Evolutionary conservation across 1,140 invertebrate genomes (phyloP).

Genomic region (Drosophila nasuta): DNA sequence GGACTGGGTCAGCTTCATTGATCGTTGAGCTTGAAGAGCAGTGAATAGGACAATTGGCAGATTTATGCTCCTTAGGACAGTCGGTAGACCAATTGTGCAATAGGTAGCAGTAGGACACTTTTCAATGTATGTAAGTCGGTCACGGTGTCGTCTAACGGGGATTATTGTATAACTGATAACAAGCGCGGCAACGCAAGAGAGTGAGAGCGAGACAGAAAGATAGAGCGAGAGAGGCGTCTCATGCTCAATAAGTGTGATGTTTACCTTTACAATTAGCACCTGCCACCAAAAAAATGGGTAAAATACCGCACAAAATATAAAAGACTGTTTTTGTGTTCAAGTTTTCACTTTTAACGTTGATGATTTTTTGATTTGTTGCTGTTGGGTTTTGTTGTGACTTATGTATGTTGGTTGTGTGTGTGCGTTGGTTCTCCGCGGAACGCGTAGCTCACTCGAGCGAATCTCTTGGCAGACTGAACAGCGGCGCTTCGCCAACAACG

Average conservation of each 20-base stretch:
- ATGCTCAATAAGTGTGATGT: slow-evolving; percentile 51
- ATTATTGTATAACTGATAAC: slow-evolving; percentile 76
- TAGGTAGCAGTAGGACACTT: too few relatives aligned
- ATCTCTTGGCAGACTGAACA: slow-evolving; percentile 72
- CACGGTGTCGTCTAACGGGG: slow-evolving; percentile 19
- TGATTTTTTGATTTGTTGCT: slow-evolving; percentile 16
- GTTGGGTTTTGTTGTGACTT: slow-evolving; percentile 17
- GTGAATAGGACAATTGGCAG: slow-evolving; percentile 1
- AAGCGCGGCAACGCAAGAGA: slow-evolving; percentile 11
- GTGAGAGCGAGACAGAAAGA: slow-evolving; percentile 1
- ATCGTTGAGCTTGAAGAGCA: slow-evolving; percentile 1
- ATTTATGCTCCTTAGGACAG: too few relatives aligned
- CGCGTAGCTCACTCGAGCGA: slow-evolving; percentile 68
- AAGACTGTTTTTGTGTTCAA: slow-evolving; percentile 20
- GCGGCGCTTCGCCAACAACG: slow-evolving; percentile 41
- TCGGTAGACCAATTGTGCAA: too few relatives aligned
- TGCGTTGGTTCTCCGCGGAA: slow-evolving; percentile 14
- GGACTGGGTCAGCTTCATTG: slow-evolving; percentile 21
- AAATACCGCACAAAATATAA: slow-evolving; percentile 24
- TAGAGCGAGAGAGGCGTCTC: neutral
- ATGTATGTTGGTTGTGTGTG: slow-evolving; percentile 1
- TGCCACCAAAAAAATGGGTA: slow-evolving; percentile 45
- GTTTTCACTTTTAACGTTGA: slow-evolving; percentile 74
- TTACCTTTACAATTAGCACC: slow-evolving; percentile 77
- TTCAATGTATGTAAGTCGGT: slow-evolving; percentile 51